These are phyloP conservation scores for Ursus arctos DNA, from an alignment of 2,113 vertebrate species.

Conservation along the genomic window DNA sequence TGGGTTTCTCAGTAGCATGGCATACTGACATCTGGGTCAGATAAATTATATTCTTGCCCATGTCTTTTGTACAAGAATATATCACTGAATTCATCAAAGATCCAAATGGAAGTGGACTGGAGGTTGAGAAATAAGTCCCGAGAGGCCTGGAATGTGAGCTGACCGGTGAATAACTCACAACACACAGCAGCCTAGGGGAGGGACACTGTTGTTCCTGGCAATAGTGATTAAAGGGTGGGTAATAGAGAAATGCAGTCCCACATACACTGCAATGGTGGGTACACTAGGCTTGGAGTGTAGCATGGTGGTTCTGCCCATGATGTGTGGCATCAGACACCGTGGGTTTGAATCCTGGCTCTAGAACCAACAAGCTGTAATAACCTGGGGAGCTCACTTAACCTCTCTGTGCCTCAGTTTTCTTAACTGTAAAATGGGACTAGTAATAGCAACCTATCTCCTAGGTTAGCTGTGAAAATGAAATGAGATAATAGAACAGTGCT, in stretches of 20 bases:
- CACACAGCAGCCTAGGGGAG: not conserved
- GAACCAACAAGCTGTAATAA: not conserved
- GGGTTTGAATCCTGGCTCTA: not conserved
- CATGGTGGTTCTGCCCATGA: fast-evolving
- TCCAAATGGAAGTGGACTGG: not conserved
- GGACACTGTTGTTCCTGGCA: not conserved
- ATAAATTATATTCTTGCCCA: not conserved
- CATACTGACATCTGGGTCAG: not conserved
- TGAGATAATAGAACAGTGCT: not conserved
- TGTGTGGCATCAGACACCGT: not conserved
- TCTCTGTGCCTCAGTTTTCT: not conserved
- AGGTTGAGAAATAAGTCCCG: not conserved
- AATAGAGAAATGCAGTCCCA: not conserved
- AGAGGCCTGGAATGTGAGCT: not conserved
- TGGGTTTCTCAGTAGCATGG: not conserved
- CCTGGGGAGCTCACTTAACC: not conserved
- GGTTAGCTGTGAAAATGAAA: not conserved
- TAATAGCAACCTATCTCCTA: not conserved
- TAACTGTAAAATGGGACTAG: not conserved
- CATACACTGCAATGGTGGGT: not conserved
- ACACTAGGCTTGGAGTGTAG: not conserved
- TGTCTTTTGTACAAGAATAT: not conserved
- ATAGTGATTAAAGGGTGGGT: not conserved
- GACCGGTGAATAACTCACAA: not conserved
- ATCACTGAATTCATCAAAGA: not conserved